A percentile compares a stretch with the other conserved stretches of the same genome.
These are phyloP conservation scores for Electrophaes corylata DNA, from an alignment of 2,888 invertebrate genomes.

Conservation along the genomic window DNA sequence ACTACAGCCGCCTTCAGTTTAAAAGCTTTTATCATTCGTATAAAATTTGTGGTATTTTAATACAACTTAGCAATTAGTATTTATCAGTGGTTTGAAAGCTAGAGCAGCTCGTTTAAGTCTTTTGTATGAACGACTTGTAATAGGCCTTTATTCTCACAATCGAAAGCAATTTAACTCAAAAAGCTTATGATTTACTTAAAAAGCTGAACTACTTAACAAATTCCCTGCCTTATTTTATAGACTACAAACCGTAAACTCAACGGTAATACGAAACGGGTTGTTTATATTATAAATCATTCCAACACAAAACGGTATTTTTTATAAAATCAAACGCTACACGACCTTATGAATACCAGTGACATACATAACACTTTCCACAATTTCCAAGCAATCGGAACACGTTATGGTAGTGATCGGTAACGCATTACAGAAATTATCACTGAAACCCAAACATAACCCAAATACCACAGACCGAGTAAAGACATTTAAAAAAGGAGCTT, in stretches of 20 bases:
- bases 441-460: slow-evolving; percentile 66
- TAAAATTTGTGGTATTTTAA: background rate
- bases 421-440: slow-evolving; percentile 58
- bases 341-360: slow-evolving; percentile 53
- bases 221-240: slow-evolving; percentile 22
- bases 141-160: background rate
- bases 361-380: slow-evolving; percentile 65
- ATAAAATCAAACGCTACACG: slow-evolving; percentile 32
- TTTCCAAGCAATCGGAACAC: slow-evolving; percentile 57
- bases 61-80: background rate
- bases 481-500: slow-evolving; percentile 39
- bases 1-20: background rate
- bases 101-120: slow-evolving; percentile 73
- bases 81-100: background rate
- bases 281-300: slow-evolving; percentile 32
- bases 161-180: background rate
- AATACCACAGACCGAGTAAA: slow-evolving; percentile 42
- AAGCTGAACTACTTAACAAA: background rate
- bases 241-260: slow-evolving; percentile 24
- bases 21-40: background rate
- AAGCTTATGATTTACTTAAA: background rate
- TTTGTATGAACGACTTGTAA: slow-evolving; percentile 59
- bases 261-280: slow-evolving; percentile 30
- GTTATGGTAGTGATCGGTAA: slow-evolving; percentile 58
- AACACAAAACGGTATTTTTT: slow-evolving; percentile 33